Base-by-base conservation (phyloP, 2,113 vertebrate genomes). In the Rhegmatorhina hoffmannsi region DNA sequence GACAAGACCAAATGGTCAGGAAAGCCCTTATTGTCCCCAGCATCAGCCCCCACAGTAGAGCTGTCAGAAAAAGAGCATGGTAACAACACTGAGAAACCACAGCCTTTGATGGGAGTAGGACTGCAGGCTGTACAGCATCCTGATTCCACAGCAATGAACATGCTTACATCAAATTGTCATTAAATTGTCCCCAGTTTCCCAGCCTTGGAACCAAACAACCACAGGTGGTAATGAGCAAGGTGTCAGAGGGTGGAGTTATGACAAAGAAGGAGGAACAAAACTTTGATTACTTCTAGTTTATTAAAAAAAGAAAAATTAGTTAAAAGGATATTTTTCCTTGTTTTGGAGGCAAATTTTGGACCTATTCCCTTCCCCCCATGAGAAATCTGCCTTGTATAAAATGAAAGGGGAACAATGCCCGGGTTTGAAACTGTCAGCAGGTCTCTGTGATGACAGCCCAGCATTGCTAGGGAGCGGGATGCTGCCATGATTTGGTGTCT, bases 401-500 rank as follows among this genome's bases (percentile, higher is more conserved):
- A 40, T 21, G 76, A 96, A 97, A 94, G 68, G 13, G 75, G 90
- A 93, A 90, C 69, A 63, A 43, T 18, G 25, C 29, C 53, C 75
- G 33, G 13, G 19, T 82, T 73, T 72, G 58, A 81, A 94, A 40
- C 53, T 77, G 34, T 50, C 47, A 78, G 55, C 44, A 50, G 25
- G n/a, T 81, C 44, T 77, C 50, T 78, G 19, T 69, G 70, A 81
- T 40, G 64, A 43, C 79, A 91, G 69, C 66, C 31, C n/a, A 43
- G 52, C 14, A 11, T 50, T 3, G 1, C 56, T 21, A 36, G 28
- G 34, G 14, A 73, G 36, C 64, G 34, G 17, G 43, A 69, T 69
- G 59, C 26, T 0, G 0, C 72, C 68, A 63, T 0, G 0, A 34
- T 66, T 80, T 10, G 12, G 40, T 49, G 15, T 67, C 38, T 46